Evolutionary conservation across 35 echinoderm and acorn worm species (phyloP).

Genomic region (Ophiothrix spiculata): DNA sequence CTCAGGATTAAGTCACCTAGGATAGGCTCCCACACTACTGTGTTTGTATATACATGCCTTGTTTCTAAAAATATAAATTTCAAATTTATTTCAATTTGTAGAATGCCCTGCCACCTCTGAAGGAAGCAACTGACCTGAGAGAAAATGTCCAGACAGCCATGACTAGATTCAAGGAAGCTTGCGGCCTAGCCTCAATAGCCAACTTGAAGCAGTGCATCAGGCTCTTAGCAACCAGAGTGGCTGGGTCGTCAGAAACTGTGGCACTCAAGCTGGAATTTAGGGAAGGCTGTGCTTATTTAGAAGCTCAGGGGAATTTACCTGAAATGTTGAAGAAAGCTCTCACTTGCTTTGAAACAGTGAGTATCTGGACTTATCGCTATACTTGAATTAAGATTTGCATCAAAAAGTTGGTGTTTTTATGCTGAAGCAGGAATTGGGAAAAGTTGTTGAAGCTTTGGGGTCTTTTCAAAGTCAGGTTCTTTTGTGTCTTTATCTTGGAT

Average conservation of each 20-base stretch:
- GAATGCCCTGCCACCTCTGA: slow-evolving; percentile 64
- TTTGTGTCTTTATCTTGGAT: too few relatives aligned
- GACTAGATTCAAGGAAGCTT: slow-evolving; percentile 77
- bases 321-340: slow-evolving; percentile 85
- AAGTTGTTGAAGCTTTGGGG: too few relatives aligned
- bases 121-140: slow-evolving; percentile 74
- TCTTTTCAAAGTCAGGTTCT: too few relatives aligned
- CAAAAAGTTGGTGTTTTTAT: too few relatives aligned
- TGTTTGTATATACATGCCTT: too few relatives aligned
- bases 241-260: slow-evolving; percentile 39
- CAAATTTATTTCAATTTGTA: too few relatives aligned
- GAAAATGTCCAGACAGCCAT: slow-evolving; percentile 86
- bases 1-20: too few relatives aligned
- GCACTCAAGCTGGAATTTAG: slow-evolving; percentile 41
- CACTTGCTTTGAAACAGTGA: slow-evolving; percentile 64
- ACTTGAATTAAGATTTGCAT: too few relatives aligned
- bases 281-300: slow-evolving; percentile 45
- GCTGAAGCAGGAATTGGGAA: too few relatives aligned
- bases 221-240: slow-evolving; percentile 52
- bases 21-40: too few relatives aligned
- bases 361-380: too few relatives aligned
- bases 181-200: slow-evolving; percentile 86
- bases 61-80: too few relatives aligned
- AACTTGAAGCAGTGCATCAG: slow-evolving; percentile 92
- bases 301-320: slow-evolving; percentile 50